Conservation (phyloP, 1,140 invertebrate genomes). For the Cotesia glomerata region DNA sequence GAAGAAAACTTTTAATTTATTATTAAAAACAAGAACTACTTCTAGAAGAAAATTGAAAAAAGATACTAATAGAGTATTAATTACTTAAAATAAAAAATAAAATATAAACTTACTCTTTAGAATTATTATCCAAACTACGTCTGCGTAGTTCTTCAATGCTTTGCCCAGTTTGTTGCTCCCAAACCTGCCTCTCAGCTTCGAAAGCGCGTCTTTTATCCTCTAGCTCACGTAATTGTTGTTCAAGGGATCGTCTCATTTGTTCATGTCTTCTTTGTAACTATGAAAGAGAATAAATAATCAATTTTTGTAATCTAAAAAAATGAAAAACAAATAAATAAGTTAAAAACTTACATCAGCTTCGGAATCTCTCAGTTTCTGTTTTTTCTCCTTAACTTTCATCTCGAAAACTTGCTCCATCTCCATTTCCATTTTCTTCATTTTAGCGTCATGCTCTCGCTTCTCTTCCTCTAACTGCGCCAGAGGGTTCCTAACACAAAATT, state of each 20-base stretch:
- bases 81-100: slow-evolving; percentile 14
- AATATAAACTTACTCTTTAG: slow-evolving; percentile 77
- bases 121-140: slow-evolving; percentile 83
- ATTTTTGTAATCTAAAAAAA: no score
- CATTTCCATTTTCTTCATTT: slow-evolving; percentile 95
- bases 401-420: slow-evolving; percentile 96
- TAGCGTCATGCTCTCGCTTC: slow-evolving; percentile 91
- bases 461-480: slow-evolving; percentile 98
- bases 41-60: neutral
- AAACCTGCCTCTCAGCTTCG: slow-evolving; percentile 84
- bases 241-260: slow-evolving; percentile 73
- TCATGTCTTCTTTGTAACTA: slow-evolving; percentile 74
- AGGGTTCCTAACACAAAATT: slow-evolving; percentile 80
- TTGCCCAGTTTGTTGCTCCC: slow-evolving; percentile 89
- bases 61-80: neutral
- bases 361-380: slow-evolving; percentile 91
- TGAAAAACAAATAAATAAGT: slow-evolving; percentile 11
- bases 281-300: neutral
- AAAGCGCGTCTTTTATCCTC: slow-evolving; percentile 88
- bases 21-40: no score
- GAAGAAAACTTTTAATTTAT: no score
- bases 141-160: slow-evolving; percentile 86
- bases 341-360: slow-evolving; percentile 78
- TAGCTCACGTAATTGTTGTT: slow-evolving; percentile 87
- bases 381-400: slow-evolving; percentile 87